phyloP scores from a whole-genome alignment of 2,797 vertebrate genomes.

The Aselliscus stoliczkanus region DNA sequence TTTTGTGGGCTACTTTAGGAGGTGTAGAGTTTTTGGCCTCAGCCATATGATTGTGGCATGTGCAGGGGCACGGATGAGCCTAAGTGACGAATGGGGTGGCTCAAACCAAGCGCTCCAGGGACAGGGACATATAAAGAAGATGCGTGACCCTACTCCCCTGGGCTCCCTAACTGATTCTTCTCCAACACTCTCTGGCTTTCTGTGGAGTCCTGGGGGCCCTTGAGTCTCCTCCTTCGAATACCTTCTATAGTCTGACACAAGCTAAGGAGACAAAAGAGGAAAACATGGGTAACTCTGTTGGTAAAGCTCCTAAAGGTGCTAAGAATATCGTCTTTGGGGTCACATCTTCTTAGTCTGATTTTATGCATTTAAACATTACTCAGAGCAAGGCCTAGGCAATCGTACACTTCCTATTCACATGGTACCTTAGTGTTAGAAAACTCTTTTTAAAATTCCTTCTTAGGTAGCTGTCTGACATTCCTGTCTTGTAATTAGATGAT shows the following conservation, averaged over 20 bases:
- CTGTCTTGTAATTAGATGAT: neutral
- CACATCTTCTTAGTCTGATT: neutral
- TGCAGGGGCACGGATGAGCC: neutral
- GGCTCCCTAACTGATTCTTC: neutral
- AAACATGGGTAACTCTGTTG: neutral
- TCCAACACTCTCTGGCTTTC: neutral
- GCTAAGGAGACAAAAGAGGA: neutral
- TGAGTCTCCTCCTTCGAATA: neutral
- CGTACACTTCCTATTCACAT: neutral
- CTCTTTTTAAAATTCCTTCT: neutral
- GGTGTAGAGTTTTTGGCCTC: neutral
- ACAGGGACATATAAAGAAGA: neutral
- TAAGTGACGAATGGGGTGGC: neutral
- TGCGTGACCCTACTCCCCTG: fast-evolving
- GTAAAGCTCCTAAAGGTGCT: neutral
- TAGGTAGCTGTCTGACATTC: neutral
- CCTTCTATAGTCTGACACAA: neutral
- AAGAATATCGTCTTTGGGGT: neutral
- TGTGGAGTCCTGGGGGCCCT: neutral
- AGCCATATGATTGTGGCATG: neutral
- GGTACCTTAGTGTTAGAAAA: neutral
- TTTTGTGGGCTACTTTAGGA: constrained; percentile 36
- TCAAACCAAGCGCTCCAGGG: neutral
- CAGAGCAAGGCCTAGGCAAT: neutral
- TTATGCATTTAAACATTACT: neutral